phyloP scores from a whole-genome alignment of 2,888 invertebrate genomes.

The Litoditis marina region DNA sequence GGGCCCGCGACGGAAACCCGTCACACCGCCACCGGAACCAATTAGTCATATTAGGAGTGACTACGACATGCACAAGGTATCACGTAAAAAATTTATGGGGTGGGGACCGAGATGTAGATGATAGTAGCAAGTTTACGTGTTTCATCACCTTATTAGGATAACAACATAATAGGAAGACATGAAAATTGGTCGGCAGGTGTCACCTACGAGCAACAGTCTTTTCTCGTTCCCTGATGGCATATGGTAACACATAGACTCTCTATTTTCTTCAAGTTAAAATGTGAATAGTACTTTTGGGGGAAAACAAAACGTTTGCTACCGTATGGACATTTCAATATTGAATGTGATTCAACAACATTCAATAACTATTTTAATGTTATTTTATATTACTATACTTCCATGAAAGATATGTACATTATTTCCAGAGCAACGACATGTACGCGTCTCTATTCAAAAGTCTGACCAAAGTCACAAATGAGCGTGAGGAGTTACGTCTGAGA shows the following conservation, averaged over 20 bases:
- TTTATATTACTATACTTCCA: too few species aligned
- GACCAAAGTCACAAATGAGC: conserved; percentile 21
- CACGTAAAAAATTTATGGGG: neutral
- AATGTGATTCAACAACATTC: too few species aligned
- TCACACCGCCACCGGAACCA: neutral
- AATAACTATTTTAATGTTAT: too few species aligned
- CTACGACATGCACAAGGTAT: conserved; percentile 18
- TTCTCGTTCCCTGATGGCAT: too few species aligned
- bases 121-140: neutral
- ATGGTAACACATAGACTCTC: too few species aligned
- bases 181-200: too few species aligned
- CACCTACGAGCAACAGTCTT: too few species aligned
- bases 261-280: neutral
- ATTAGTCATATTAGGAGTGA: neutral
- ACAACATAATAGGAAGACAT: too few species aligned
- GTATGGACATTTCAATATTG: too few species aligned
- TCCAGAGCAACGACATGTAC: conserved; percentile 50
- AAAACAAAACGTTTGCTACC: neutral
- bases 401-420: neutral
- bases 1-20: conserved; percentile 17
- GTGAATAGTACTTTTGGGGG: neutral
- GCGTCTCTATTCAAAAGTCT: conserved; percentile 53
- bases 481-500: conserved; percentile 2
- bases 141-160: too few species aligned
- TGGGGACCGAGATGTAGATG: neutral